Conservation (phyloP, 2,888 invertebrate genomes). For the Aspidapion aeneum region DNA sequence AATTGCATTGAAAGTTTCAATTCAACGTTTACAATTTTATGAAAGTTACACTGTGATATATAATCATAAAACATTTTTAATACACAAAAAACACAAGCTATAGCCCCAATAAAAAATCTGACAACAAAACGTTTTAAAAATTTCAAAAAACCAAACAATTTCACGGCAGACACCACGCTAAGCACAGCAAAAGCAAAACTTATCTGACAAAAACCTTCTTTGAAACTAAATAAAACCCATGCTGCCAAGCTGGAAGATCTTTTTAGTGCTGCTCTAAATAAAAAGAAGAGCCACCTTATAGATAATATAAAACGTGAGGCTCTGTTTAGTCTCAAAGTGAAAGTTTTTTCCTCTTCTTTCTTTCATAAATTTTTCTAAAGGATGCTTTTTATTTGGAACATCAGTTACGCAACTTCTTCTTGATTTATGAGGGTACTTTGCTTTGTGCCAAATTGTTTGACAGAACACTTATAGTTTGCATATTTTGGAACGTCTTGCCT, state of each 20-base stretch:
- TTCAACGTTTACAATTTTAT: too few species aligned
- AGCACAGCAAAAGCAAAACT: neutral
- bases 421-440: neutral
- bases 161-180: conserved; percentile 3
- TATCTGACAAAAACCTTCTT: neutral
- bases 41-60: too few species aligned
- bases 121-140: too few species aligned
- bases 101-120: too few species aligned
- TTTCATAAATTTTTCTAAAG: too few species aligned
- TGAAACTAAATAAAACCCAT: neutral
- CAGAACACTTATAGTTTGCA: neutral
- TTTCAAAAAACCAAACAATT: conserved; percentile 1
- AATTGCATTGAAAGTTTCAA: too few species aligned
- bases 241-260: too few species aligned
- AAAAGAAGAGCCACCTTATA: conserved; percentile 3
- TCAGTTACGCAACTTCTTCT: neutral
- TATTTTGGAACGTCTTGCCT: neutral
- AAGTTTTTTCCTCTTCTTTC: conserved; percentile 1
- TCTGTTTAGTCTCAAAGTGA: conserved; percentile 1
- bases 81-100: too few species aligned
- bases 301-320: too few species aligned
- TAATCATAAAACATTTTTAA: too few species aligned
- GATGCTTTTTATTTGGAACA: neutral
- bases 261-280: neutral
- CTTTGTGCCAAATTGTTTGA: neutral